Evolutionary conservation across 2,888 invertebrate genomes (phyloP), one percentile per base, ranked within the genome.

Genomic region (Ophion ellenae): DNA sequence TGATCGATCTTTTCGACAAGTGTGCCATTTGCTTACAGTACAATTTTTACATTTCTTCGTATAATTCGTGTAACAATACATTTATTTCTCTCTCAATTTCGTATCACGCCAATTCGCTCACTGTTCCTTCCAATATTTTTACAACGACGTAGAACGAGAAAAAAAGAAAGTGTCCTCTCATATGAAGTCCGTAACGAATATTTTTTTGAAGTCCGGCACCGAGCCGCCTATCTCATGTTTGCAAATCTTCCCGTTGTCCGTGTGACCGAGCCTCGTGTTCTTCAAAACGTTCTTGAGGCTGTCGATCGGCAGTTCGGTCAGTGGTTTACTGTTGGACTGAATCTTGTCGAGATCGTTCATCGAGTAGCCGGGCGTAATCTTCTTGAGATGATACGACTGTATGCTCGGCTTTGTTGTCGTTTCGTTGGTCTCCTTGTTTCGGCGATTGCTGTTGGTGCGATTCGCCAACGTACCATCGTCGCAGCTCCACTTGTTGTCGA

Each of bases 141-240:
- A 20, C 57, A 47, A 47, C 20, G 9, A 47, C 1, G 36, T 20
- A 63, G 40, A 5, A 71, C 3, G 14, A 17, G 14, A n/a, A 24
- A 40, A 69, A 14, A 1, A 53, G 24, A 40, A 40, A 10, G 14
- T 36, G 17, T 71, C 45, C 32, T 61, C 47, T 88, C 91, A 95
- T 74, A 95, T 93, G 85, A 94, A 94, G 79, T 94, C 94, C 0
- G 95, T 95, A 86, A 95, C 95, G 88, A 95, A 95, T 64, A 95
- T 94, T 90, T 95, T 95, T 87, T 95, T 95, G 82, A 95, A 94
- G 91, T 95, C 95, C 2, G 95, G 95, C 63, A 94, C 95, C 77
- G 95, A 95, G 2, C 95, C 95, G 17, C 94, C 94, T 83, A 93
- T 93, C 63, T 92, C 92, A 88, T 94, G 94, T 61, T 92, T 93